These are phyloP conservation scores for Spinibarbus caldwelli DNA, from an alignment of 2,797 vertebrate genomes.

Conservation along the genomic window DNA sequence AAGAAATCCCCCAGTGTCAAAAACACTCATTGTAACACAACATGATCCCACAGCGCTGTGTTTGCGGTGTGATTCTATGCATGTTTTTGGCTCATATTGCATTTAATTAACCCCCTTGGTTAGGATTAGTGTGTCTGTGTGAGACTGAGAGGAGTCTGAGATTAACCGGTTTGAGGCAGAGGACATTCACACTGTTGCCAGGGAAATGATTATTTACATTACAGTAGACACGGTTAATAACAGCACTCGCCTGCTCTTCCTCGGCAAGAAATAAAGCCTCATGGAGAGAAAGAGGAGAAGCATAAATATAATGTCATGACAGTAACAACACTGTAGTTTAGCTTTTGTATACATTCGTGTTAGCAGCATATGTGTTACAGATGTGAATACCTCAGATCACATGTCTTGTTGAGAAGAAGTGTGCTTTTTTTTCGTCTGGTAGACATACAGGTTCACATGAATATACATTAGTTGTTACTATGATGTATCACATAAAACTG, in stretches of 20 bases:
- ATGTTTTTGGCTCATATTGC: slow-evolving; percentile 28
- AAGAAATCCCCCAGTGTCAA: slow-evolving; percentile 1
- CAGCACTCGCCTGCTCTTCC: slow-evolving; percentile 38
- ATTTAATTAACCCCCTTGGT: slow-evolving; percentile 43
- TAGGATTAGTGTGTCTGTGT: slow-evolving; percentile 32
- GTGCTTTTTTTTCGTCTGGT: background rate
- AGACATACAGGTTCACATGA: background rate
- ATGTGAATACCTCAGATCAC: slow-evolving; percentile 13
- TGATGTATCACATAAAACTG: background rate
- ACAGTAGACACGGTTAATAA: slow-evolving; percentile 54
- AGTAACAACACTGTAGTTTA: slow-evolving; percentile 10
- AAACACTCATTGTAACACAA: slow-evolving; percentile 10
- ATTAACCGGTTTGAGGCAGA: slow-evolving; percentile 40
- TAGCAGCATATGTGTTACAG: background rate
- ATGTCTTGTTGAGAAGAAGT: background rate
- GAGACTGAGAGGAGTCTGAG: slow-evolving; percentile 37
- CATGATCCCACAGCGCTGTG: background rate
- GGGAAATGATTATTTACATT: slow-evolving; percentile 62
- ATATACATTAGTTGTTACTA: background rate
- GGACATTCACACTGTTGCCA: slow-evolving; percentile 42
- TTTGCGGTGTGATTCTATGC: slow-evolving; percentile 5
- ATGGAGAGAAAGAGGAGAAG: slow-evolving; percentile 26
- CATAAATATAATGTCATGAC: slow-evolving; percentile 30
- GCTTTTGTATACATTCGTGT: slow-evolving; percentile 42
- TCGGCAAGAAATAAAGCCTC: slow-evolving; percentile 13